These are phyloP conservation scores for Sarotherodon lohbergeri DNA, from an alignment of 2,113 vertebrate genomes.

Conservation along the genomic window DNA sequence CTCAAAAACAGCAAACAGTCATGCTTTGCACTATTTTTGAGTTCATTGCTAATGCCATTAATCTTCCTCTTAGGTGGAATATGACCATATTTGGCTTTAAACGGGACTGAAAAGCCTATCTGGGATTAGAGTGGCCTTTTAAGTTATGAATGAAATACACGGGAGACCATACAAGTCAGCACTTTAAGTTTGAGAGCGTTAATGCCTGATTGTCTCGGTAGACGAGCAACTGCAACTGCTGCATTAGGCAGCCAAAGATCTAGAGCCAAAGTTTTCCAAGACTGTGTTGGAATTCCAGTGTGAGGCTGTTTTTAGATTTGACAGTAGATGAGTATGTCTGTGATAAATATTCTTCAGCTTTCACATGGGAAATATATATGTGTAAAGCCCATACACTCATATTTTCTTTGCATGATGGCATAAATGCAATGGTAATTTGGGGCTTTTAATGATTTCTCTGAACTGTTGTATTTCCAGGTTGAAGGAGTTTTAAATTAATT, in stretches of 20 bases:
- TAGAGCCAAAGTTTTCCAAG: background rate
- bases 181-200: conserved; percentile 8
- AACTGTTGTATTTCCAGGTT: background rate
- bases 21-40: conserved; percentile 1
- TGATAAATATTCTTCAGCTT: background rate
- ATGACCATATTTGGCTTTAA: conserved; percentile 5
- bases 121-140: conserved; percentile 18
- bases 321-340: background rate
- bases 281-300: background rate
- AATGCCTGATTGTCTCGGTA: background rate
- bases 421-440: background rate
- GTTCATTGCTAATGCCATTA: conserved; percentile 6
- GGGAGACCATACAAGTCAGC: background rate
- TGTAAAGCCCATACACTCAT: background rate
- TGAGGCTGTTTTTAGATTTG: background rate
- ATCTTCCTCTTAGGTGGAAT: conserved; percentile 8
- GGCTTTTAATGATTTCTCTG: background rate
- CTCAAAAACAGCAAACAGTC: background rate
- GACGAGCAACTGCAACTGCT: background rate
- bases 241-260: background rate
- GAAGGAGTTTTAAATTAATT: background rate
- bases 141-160: conserved; percentile 3
- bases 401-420: background rate
- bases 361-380: background rate
- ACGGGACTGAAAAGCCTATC: background rate